Evolutionary conservation across 2,888 invertebrate species (phyloP), one percentile per base, ranked within the genome.

Genomic region (Toxonevra muliebris): DNA sequence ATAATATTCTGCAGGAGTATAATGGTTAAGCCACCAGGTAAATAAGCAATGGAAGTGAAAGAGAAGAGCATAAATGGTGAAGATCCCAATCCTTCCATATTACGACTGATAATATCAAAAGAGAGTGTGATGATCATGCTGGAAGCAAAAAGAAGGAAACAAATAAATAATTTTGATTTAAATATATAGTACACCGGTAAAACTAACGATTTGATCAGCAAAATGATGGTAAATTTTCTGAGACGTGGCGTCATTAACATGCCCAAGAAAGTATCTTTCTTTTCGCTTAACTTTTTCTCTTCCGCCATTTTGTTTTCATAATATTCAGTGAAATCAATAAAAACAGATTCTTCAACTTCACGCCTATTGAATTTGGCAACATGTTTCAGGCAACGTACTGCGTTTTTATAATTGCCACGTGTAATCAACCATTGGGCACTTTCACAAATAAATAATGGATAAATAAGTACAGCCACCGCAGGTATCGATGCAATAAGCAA

Each of bases 371-470:
- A 84, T 72, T 83, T 84, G 1, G 89, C 89, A 19, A 89, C 87
- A 69, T 82, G 83, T 73, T 85, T 83, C 70, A 89, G 87, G 68
- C 88, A 87, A 30, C 80, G 74, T 10, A 88, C 85, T 0, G 89
- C 89, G 54, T 86, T 80, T 42, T 87, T 85, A 7, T 85, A 84
- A 66, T 83, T 79, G 20, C 87, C 86, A 75, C 86, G 86, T 67
- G 88, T 87, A 8, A 89, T 83, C 45, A 89, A 77, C 89, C 89
- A 89, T 72, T 88, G 87, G 0, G 88, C 89, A 71, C 89, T 89
- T 79, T 89, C 89, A 1, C 88, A 88, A 17, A 85, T 85, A 11
- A 88, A 74, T 8, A 87, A 79, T 53, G 88, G 88, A 74, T 87
- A 88, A 1, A 76, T 57, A 15, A 87, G 76, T 1, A 88, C 84